Evolutionary conservation across 2,797 vertebrate genomes (phyloP).

Genomic region (Myotis daubentonii): DNA sequence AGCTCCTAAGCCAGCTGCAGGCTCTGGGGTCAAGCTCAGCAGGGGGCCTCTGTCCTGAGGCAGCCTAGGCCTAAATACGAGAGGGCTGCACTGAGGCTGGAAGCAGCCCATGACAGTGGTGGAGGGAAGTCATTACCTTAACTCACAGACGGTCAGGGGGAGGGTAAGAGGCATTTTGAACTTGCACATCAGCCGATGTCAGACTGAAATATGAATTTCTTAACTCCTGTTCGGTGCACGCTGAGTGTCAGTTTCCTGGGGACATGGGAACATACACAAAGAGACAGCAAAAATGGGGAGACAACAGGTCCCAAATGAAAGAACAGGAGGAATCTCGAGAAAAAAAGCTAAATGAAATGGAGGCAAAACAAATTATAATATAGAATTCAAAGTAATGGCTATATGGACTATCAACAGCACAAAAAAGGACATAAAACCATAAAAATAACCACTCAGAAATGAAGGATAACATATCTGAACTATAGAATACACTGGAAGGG

Average conservation of each 20-base stretch:
- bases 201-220: neutral
- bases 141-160: neutral
- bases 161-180: neutral
- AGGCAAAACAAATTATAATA: neutral
- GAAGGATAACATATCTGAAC: too few relatives aligned
- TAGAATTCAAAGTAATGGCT: too few relatives aligned
- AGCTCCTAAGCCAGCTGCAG: neutral
- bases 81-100: rapidly evolving
- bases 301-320: neutral
- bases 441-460: too few relatives aligned
- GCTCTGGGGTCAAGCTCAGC: neutral
- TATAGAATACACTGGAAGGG: too few relatives aligned
- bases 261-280: neutral
- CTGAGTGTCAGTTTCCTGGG: neutral
- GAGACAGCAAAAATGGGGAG: neutral
- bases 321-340: neutral
- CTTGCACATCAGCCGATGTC: neutral
- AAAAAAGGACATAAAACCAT: too few relatives aligned
- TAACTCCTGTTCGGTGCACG: neutral
- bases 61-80: neutral
- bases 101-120: too few relatives aligned
- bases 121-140: neutral
- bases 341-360: neutral
- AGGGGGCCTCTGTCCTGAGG: neutral
- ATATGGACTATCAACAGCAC: too few relatives aligned